These are phyloP conservation scores for Geotrypetes seraphini DNA, from an alignment of 2,797 vertebrate species.

Conservation along the genomic window DNA sequence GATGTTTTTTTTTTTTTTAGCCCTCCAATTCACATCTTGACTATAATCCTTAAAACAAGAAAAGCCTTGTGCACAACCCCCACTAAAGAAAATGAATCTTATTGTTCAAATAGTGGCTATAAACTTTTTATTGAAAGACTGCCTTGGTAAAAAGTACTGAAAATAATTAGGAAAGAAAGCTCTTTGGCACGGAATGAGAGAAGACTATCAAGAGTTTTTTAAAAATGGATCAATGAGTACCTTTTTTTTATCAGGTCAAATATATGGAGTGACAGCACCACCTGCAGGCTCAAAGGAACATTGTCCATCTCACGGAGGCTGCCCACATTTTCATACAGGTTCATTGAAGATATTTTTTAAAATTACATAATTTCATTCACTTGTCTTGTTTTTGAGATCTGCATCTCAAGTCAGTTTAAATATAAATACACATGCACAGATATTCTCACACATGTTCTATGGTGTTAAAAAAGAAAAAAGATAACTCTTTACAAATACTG, in stretches of 20 bases:
- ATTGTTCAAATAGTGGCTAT: conserved; percentile 36
- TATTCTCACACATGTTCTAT: too few species aligned
- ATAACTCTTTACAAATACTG: background rate
- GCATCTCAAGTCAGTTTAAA: background rate
- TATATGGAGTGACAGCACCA: conserved; percentile 35
- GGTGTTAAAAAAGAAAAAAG: too few species aligned
- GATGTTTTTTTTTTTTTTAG: too few species aligned
- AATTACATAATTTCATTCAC: background rate
- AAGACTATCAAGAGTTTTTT: too few species aligned
- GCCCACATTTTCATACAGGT: background rate
- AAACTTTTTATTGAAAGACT: conserved; percentile 37
- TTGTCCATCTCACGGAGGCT: background rate
- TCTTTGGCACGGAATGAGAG: background rate
- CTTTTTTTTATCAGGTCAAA: too few species aligned
- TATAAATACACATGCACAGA: too few species aligned
- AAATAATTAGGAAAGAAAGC: conserved; percentile 7
- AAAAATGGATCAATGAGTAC: too few species aligned
- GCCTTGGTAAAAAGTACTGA: conserved; percentile 28
- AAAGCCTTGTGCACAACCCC: conserved; percentile 11
- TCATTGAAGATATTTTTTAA: too few species aligned
- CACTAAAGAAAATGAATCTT: conserved; percentile 24
- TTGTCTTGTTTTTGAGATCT: background rate
- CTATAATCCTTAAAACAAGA: background rate
- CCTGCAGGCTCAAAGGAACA: conserved; percentile 25
- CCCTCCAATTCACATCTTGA: too few species aligned